phyloP scores from a whole-genome alignment of 2,888 invertebrate species.

The Blera fallax region DNA sequence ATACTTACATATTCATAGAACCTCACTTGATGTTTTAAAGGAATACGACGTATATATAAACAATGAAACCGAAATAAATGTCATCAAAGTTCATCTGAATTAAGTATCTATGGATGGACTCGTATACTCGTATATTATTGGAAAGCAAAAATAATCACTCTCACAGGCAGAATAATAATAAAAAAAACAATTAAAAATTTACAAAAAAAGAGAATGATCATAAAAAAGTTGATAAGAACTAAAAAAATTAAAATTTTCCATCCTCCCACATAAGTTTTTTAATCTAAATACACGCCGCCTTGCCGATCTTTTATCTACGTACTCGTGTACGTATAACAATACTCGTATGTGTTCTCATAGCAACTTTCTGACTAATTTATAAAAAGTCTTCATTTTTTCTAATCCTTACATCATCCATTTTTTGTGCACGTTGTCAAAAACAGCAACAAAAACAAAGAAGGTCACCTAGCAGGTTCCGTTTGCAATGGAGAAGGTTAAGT shows the following conservation, averaged over 20 bases:
- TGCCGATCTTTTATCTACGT: not conserved
- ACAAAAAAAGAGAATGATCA: not conserved
- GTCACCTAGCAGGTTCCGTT: not conserved
- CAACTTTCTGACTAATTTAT: constrained; percentile 11
- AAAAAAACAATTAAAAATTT: not conserved
- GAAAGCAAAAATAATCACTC: not conserved
- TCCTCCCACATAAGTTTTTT: constrained; percentile 45
- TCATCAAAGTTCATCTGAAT: constrained; percentile 29
- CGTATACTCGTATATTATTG: not conserved
- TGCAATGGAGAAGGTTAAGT: not conserved
- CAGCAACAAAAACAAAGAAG: not conserved
- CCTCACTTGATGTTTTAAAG: too few species aligned
- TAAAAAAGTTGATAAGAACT: constrained; percentile 33
- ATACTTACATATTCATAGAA: not conserved
- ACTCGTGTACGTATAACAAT: not conserved
- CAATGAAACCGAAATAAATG: not conserved
- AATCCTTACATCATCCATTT: constrained; percentile 9
- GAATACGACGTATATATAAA: not conserved
- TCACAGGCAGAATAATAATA: not conserved
- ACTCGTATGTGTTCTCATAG: not conserved
- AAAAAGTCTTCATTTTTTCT: not conserved
- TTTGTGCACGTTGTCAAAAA: not conserved
- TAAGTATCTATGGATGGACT: not conserved
- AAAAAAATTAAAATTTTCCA: constrained; percentile 31
- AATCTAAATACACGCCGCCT: constrained; percentile 7